These are phyloP conservation scores for Notocelia uddmanniana DNA, from an alignment of 2,888 invertebrate genomes.

Conservation along the genomic window DNA sequence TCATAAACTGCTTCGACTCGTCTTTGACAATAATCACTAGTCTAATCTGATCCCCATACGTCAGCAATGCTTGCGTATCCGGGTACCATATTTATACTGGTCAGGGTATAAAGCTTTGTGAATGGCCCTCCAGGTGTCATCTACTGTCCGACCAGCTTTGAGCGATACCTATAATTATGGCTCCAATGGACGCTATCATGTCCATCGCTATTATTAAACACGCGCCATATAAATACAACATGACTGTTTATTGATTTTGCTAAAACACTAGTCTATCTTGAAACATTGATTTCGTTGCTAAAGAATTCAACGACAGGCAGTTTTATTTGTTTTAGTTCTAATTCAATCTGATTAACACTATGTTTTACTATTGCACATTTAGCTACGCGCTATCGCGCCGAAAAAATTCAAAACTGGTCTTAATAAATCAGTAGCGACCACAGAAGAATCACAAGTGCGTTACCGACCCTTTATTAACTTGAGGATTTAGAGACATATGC, in stretches of 20 bases:
- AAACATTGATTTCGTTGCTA: slow-evolving; percentile 47
- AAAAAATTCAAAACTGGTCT: no score
- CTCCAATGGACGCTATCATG: slow-evolving; percentile 66
- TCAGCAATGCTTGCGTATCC: not conserved
- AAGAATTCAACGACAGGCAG: not conserved
- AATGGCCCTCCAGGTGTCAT: slow-evolving; percentile 48
- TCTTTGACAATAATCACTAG: not conserved
- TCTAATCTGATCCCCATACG: not conserved
- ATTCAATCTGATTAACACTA: not conserved
- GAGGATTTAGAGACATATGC: no score
- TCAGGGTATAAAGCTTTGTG: not conserved
- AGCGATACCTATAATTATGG: slow-evolving; percentile 83
- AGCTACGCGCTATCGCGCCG: not conserved
- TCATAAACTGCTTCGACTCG: not conserved
- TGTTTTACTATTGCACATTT: not conserved
- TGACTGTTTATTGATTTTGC: slow-evolving; percentile 78
- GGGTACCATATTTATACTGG: not conserved
- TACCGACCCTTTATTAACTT: no score
- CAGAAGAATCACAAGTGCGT: no score
- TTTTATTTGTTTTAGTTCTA: not conserved
- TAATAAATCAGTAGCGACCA: no score
- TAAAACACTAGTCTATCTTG: slow-evolving; percentile 62
- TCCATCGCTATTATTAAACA: slow-evolving; percentile 72
- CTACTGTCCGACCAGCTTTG: slow-evolving; percentile 68
- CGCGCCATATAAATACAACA: slow-evolving; percentile 70